These are phyloP conservation scores for Apodemus speciosus DNA, from an alignment of 2,113 vertebrate species.

Conservation along the genomic window DNA sequence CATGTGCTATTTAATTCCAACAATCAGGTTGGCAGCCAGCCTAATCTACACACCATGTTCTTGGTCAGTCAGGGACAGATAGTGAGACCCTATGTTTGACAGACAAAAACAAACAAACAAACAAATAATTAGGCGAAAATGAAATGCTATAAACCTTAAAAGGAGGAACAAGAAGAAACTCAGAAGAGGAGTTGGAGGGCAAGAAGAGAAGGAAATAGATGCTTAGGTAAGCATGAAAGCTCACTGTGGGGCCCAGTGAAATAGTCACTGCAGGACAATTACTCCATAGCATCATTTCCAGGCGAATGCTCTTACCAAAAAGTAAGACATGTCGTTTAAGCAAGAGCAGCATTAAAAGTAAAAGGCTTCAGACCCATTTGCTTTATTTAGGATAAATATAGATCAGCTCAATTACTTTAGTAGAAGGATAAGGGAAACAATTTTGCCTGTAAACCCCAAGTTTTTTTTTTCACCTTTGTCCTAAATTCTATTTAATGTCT, in stretches of 20 bases:
- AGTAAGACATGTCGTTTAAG: background rate
- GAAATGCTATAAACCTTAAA: background rate
- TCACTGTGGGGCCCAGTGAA: background rate
- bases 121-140: background rate
- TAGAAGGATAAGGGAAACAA: background rate
- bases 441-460: background rate
- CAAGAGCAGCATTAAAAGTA: background rate
- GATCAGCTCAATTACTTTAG: background rate
- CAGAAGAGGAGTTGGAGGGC: background rate
- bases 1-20: background rate
- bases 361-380: background rate
- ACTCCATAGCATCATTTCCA: background rate
- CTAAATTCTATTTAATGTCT: background rate
- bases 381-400: conserved; percentile 15
- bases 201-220: background rate
- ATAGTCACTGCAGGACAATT: too few species aligned
- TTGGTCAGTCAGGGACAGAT: background rate
- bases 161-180: background rate
- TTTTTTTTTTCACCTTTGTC: background rate
- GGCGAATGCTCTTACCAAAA: background rate
- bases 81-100: background rate
- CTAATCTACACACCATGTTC: background rate
- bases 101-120: background rate
- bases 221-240: background rate
- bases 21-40: background rate